Evolutionary conservation across 2,797 vertebrate species (phyloP), one percentile per base, ranked within the genome.

Genomic region (Pempheris klunzingeri): DNA sequence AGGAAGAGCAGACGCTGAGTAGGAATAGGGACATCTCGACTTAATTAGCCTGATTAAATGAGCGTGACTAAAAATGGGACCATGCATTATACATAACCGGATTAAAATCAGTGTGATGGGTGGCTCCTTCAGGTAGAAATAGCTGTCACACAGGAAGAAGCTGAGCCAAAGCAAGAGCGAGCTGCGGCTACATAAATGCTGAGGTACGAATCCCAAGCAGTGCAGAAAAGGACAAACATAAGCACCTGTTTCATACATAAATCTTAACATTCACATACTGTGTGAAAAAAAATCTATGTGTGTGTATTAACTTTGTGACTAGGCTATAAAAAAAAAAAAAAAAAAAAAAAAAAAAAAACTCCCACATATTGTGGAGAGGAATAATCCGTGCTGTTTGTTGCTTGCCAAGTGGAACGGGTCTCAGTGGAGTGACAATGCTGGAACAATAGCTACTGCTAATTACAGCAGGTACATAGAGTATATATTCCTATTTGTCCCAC

Each of bases 331-430:
- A 62, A 20, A 38, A 58, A 61, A n/a, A 44, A 22, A 17, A 71
- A 61, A 54, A n/a, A 77, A 80, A 74, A 62, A 20, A 38, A 58
- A 61, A n/a, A 44, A 22, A 17, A 71, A 61, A 54, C 64, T n/a
- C 52, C 81, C 49, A 71, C 74, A 64, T 71, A 66, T 14, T 64
- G 55, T 18, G 26, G 39, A 77, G 50, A 75, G 50, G 58, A 81
- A 72, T 74, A 72, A 83, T 80, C 61, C 70, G 74, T 71, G 66
- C 52, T 66, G 71, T 90, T 86, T 80, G 75, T 81, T 88, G 83
- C 55, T 80, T 71, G 74, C 78, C 86, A 93, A 91, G 77, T 89
- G 77, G 90, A 91, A 64, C 88, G 46, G 77, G 92, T 92, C 92
- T 91, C 92, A 64, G 78, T 53, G 88, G 92, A 90, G 73, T 54